Conservation (phyloP, 2,888 invertebrate species). For the Gandaritis pyraliata region DNA sequence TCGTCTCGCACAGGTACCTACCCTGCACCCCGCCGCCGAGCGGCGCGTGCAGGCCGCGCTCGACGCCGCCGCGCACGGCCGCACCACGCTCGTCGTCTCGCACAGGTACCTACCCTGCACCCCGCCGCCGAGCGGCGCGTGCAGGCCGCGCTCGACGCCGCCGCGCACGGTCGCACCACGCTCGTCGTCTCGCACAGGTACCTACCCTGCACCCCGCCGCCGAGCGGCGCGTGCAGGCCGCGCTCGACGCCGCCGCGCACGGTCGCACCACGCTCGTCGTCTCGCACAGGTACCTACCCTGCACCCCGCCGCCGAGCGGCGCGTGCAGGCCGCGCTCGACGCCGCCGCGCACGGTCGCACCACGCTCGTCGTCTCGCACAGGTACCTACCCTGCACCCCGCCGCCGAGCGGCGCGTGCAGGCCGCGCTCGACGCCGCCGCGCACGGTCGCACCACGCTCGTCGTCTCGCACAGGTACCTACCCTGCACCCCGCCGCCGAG, state of each 20-base stretch:
- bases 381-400: slow-evolving; percentile 90
- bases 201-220: slow-evolving; percentile 92
- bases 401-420: slow-evolving; percentile 87
- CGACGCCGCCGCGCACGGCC: slow-evolving; percentile 88
- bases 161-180: slow-evolving; percentile 89
- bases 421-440: slow-evolving; percentile 88
- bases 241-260: slow-evolving; percentile 88
- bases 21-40: slow-evolving; percentile 91
- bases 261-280: slow-evolving; percentile 90
- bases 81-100: slow-evolving; percentile 90
- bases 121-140: slow-evolving; percentile 88
- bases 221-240: slow-evolving; percentile 84
- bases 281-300: slow-evolving; percentile 90
- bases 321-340: slow-evolving; percentile 85
- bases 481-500: slow-evolving; percentile 91
- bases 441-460: slow-evolving; percentile 88
- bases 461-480: slow-evolving; percentile 90
- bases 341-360: slow-evolving; percentile 89
- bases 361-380: slow-evolving; percentile 89
- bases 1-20: slow-evolving; percentile 90
- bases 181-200: slow-evolving; percentile 89
- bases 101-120: slow-evolving; percentile 91
- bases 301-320: slow-evolving; percentile 90
- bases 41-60: slow-evolving; percentile 82
- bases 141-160: slow-evolving; percentile 86